These are phyloP conservation scores for Stegophylla sp. DNA, from an alignment of 2,888 invertebrate genomes.

Conservation along the genomic window DNA sequence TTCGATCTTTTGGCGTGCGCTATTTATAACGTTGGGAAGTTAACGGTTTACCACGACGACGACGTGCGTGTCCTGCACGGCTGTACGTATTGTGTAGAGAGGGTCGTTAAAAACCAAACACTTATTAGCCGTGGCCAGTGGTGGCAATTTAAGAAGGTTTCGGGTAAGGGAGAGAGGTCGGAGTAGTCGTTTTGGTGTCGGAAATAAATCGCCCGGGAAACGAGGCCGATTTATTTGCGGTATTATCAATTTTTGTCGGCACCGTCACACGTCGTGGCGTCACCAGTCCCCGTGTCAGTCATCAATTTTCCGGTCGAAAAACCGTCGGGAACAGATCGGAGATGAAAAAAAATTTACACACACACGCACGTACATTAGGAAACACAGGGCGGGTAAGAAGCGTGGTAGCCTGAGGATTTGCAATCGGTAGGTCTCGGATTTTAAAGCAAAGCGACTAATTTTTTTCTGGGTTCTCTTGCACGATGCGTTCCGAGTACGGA, in stretches of 20 bases:
- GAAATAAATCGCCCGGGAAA: slow-evolving; percentile 33
- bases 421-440: too few species aligned
- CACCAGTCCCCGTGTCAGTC: slow-evolving; percentile 31
- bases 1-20: too few species aligned
- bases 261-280: not conserved
- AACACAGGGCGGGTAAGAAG: too few species aligned
- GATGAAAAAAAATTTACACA: not conserved
- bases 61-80: too few species aligned
- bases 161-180: too few species aligned
- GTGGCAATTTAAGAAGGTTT: too few species aligned
- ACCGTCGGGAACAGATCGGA: not conserved
- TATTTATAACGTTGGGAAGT: too few species aligned
- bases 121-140: not conserved
- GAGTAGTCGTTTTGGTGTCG: not conserved
- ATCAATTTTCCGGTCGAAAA: slow-evolving; percentile 54
- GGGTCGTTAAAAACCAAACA: not conserved
- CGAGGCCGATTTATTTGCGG: slow-evolving; percentile 43
- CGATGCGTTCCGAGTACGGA: too few species aligned
- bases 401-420: not conserved
- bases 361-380: not conserved
- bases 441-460: too few species aligned
- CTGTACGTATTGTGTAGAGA: too few species aligned
- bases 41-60: too few species aligned
- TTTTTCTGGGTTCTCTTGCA: too few species aligned
- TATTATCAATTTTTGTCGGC: slow-evolving; percentile 53